Conservation (phyloP, 2,113 vertebrate genomes). For the Saiga tatarica region DNA sequence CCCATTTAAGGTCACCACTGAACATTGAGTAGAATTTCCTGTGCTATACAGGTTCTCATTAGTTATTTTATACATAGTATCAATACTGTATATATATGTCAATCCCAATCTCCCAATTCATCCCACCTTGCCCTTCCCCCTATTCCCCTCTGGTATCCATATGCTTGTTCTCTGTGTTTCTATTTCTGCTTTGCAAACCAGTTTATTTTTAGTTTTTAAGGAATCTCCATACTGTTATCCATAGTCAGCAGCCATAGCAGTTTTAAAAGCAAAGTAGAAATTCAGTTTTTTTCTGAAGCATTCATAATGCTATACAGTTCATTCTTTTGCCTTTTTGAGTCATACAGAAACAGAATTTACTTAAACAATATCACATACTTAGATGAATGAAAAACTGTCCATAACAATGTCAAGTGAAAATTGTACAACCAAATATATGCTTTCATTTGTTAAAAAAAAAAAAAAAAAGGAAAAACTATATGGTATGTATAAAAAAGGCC, state of each 20-base stretch:
- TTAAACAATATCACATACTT: not conserved
- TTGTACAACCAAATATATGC: not conserved
- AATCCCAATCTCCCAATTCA: not conserved
- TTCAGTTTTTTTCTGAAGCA: not conserved
- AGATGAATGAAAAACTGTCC: not conserved
- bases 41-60: not conserved
- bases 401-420: not conserved
- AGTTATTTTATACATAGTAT: not conserved
- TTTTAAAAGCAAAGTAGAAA: constrained; percentile 4
- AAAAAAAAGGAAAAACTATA: not conserved
- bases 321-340: not conserved
- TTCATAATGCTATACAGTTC: not conserved
- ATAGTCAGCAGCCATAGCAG: not conserved
- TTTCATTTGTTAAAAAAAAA: not conserved
- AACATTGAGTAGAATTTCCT: not conserved
- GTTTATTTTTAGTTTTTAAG: not conserved
- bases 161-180: not conserved
- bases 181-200: not conserved
- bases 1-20: not conserved
- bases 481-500: not conserved
- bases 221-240: not conserved
- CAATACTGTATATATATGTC: not conserved
- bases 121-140: not conserved
- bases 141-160: not conserved
- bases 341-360: not conserved